Evolutionary conservation across 2,888 invertebrate genomes (phyloP), one percentile per base, ranked within the genome.

Genomic region (Odontomyia ornata): DNA sequence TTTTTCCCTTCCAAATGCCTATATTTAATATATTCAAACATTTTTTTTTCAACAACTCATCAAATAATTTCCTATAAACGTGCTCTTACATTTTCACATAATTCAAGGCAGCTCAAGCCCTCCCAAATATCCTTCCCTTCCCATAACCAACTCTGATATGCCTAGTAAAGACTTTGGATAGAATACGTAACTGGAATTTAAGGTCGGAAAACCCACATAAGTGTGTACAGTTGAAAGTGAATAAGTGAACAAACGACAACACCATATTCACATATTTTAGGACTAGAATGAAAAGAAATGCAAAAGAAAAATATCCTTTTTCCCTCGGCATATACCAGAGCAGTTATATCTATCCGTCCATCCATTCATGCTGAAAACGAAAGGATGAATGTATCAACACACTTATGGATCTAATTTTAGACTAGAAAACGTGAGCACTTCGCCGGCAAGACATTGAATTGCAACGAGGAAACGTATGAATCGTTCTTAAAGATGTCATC

Each of bases 361-460:
- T 15, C 7, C 52, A 52, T 52, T 18, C 52, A 36, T 9, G 36
- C 5, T 9, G 36, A 36, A 36, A 36, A 5, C 5, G 36, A 36
- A 36, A 5, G 36, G 36, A 36, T 36, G 36, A 5, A 9, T 36
- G 36, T 36, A 65, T 65, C 65, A 65, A 13, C 30, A 69, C 47
- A 60, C 23, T 30, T 73, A 18, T 21, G 7, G 25, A 36, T 36
- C 60, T 73, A 73, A 73, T 57, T 73, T 73, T 57, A 52, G 73
- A 73, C 30, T 25, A n/a, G 60, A 73, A 57, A 73, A 73, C 73
- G 73, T 73, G 73, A 73, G 73, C 73, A 1, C 36, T 36, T 30
- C 23, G 27, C 47, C 69, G 47, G 65, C 9, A 36, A 65, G 36
- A 27, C 27, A n/a, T 36, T 36, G 27, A 65, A 65, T 65, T 69